These are phyloP conservation scores for Synanthedon andrenaeformis DNA, from an alignment of 2,888 invertebrate genomes.

Conservation along the genomic window DNA sequence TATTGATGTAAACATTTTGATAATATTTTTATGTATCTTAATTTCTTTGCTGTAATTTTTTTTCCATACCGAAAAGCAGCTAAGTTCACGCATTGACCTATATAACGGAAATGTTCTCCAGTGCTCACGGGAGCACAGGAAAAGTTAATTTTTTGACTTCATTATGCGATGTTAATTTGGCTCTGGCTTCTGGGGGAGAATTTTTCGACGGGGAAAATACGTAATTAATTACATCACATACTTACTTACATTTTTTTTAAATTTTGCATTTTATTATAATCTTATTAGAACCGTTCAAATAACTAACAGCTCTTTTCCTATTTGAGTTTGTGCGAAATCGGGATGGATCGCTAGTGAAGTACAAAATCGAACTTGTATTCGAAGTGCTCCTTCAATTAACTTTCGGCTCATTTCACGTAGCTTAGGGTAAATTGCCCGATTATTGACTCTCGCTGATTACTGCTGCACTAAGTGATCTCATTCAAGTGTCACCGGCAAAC, in stretches of 20 bases:
- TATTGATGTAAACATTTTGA: no score
- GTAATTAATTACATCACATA: no score
- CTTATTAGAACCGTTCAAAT: no score
- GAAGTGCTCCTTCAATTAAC: neutral
- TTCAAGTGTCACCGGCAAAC: neutral
- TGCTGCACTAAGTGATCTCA: neutral
- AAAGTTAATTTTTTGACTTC: neutral
- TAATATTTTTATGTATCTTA: no score
- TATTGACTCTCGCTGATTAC: neutral
- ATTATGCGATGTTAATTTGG: neutral
- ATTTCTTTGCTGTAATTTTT: neutral
- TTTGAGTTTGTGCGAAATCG: no score
- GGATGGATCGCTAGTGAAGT: no score
- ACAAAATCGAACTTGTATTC: no score
- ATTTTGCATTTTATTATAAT: no score
- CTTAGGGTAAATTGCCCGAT: neutral
- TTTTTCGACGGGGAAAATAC: neutral
- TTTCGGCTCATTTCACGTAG: neutral
- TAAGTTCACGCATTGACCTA: neutral
- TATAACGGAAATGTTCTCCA: neutral
- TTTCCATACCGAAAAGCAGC: neutral
- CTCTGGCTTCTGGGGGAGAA: neutral
- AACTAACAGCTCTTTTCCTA: no score
- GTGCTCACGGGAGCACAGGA: neutral
- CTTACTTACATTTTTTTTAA: no score